Evolutionary conservation across 1,140 invertebrate genomes (phyloP).

Genomic region (Muscidifurax raptorellus): DNA sequence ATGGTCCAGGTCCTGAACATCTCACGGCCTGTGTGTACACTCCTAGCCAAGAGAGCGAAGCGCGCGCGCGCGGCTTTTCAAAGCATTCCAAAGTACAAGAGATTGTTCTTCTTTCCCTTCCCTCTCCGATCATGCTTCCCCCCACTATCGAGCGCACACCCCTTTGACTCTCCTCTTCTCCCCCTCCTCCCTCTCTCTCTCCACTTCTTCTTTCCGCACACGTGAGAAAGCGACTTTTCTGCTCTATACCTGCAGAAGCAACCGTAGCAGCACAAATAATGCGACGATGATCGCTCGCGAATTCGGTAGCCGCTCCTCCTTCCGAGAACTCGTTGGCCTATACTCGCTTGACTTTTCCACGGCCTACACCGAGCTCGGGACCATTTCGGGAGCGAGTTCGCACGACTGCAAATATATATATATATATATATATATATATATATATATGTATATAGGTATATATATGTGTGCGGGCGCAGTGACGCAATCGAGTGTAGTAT

Average conservation of each 20-base stretch:
- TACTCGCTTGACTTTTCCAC: conserved; percentile 30
- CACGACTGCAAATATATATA: too few relatives aligned
- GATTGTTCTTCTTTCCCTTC: conserved; percentile 66
- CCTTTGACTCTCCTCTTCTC: conserved; percentile 37
- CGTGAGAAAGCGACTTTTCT: conserved; percentile 47
- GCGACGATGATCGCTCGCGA: conserved; percentile 14
- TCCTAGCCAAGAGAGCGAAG: conserved; percentile 58
- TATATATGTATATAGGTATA: too few relatives aligned
- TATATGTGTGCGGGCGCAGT: not conserved
- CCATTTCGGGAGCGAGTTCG: conserved; percentile 43
- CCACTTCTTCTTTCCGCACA: conserved; percentile 43
- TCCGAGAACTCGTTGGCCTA: conserved; percentile 21
- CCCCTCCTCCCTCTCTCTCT: conserved; percentile 52
- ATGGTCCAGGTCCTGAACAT: conserved; percentile 67
- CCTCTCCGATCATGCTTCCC: conserved; percentile 40
- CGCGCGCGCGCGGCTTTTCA: conserved; percentile 72
- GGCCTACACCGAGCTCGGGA: not conserved
- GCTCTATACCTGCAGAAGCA: conserved; percentile 3
- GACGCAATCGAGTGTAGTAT: not conserved
- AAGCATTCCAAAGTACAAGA: conserved; percentile 75
- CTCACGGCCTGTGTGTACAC: conserved; percentile 63
- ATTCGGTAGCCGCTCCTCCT: conserved; percentile 28
- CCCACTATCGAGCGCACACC: conserved; percentile 40
- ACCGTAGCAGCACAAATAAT: not conserved
- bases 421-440: too few relatives aligned